A percentile compares a stretch with the other conserved stretches of the same genome.
Conservation (phyloP, 2,797 vertebrate genomes). For the Dallia pectoralis region DNA sequence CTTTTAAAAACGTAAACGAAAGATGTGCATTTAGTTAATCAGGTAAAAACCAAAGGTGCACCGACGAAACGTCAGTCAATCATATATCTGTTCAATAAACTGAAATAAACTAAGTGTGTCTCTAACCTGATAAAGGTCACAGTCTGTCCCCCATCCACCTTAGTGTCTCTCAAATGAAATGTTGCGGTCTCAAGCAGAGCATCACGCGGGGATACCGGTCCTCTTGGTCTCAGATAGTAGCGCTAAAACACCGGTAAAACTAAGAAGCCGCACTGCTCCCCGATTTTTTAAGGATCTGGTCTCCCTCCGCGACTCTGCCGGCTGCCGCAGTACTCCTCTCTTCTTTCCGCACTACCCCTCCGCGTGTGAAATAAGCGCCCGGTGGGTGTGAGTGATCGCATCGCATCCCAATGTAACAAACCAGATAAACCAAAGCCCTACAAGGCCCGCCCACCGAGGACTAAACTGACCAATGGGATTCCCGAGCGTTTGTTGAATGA, state of each 20-base stretch:
- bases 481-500: slow-evolving; percentile 49
- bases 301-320: slow-evolving; percentile 65
- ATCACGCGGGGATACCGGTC: slow-evolving; percentile 67
- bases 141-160: slow-evolving; percentile 36
- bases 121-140: slow-evolving; percentile 57
- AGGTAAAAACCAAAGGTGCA: slow-evolving; percentile 21
- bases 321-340: slow-evolving; percentile 68
- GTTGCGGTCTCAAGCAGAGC: slow-evolving; percentile 73
- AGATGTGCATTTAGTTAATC: slow-evolving; percentile 42
- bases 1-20: slow-evolving; percentile 51
- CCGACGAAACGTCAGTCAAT: slow-evolving; percentile 29
- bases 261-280: slow-evolving; percentile 60
- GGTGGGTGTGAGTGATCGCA: slow-evolving; percentile 20
- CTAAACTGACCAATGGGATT: slow-evolving; percentile 43
- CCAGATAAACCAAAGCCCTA: neutral
- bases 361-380: slow-evolving; percentile 56
- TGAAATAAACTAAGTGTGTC: slow-evolving; percentile 39
- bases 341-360: slow-evolving; percentile 53
- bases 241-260: slow-evolving; percentile 71
- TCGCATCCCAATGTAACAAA: slow-evolving; percentile 38
- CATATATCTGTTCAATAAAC: neutral
- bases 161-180: slow-evolving; percentile 66
- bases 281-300: slow-evolving; percentile 47
- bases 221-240: slow-evolving; percentile 65
- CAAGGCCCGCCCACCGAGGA: slow-evolving; percentile 32